Percentiles rank a stretch among this genome's conserved stretches.
These are phyloP conservation scores for Agonopterix alstromeriana DNA, from an alignment of 2,888 invertebrate genomes.

Conservation along the genomic window DNA sequence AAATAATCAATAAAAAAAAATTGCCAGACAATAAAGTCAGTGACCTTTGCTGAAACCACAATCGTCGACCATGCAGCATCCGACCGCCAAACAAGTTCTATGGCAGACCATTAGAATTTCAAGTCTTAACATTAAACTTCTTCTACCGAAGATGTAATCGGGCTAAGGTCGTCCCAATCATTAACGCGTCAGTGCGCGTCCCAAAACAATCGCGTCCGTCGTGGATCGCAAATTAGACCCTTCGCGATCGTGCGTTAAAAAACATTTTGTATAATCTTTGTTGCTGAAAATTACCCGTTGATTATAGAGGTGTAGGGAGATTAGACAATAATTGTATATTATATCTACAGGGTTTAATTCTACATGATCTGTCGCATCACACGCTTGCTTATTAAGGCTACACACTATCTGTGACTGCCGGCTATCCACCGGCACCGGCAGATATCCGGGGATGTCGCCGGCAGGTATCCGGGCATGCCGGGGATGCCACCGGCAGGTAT, in stretches of 20 bases:
- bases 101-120: background rate
- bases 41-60: conserved; percentile 4
- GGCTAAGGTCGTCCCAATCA: conserved; percentile 53
- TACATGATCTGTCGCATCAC: no score
- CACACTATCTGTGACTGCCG: no score
- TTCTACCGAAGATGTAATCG: conserved; percentile 20
- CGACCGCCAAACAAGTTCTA: conserved; percentile 7
- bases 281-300: background rate
- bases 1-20: background rate
- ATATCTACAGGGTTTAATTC: no score
- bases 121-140: background rate
- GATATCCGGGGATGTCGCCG: no score
- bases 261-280: conserved; percentile 21
- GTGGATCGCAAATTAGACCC: conserved; percentile 56
- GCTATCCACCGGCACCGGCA: no score
- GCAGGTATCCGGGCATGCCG: no score
- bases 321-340: no score
- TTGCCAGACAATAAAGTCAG: conserved; percentile 1
- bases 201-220: conserved; percentile 54
- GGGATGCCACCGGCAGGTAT: no score
- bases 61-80: conserved; percentile 9
- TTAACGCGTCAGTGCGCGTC: conserved; percentile 40
- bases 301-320: background rate
- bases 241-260: conserved; percentile 25
- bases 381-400: no score